Base-by-base conservation (phyloP, 1,140 invertebrate species). In the Drosophila biarmipes region DNA sequence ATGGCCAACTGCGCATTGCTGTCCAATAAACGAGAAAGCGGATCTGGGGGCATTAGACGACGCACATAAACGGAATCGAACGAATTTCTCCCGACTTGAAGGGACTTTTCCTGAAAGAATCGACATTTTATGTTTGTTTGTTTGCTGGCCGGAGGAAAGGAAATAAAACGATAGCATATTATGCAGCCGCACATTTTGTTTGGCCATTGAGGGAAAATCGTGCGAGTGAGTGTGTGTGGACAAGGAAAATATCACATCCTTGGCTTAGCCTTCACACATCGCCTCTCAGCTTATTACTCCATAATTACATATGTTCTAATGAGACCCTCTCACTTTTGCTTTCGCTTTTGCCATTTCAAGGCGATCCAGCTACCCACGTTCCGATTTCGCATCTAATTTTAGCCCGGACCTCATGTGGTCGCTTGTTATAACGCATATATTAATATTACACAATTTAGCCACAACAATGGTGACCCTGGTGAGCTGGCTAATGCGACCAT, bases 111-210 rank as follows among this genome's bases (percentile, higher is more conserved):
- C 17, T 71, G 27, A 48, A 48, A 51, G 61, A 79, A 68, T 67
- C 15, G 15, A 61, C 76, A 78, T 78, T 85, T 74, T 53, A 81
- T 81, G 61, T 71, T 49, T 77, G 51, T 49, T 40, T 40, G 38
- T 40, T 75, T 52, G 81, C 71, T 85, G 19, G 76, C 66, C 42
- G 6, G 67, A 71, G 67, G 67, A 78, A 80, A 14, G 10, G 35
- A 37, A 43, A 80, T 66, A 68, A 11, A 42, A 81, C 71, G 73
- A 73, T 75, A 78, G 48, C 57, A 82, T 78, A 87, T 86, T 86
- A 87, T 86, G 82, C 81, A 81, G 82, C 48, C 59, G 43, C 78
- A 87, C 69, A 87, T 59, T 49, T 49, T 86, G 68, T 78, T 81
- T 78, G 73, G 29, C 29, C 59, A 62, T 76, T 76, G 62, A 75